A percentile compares a stretch with the other conserved stretches of the same genome.
phyloP scores from a whole-genome alignment of 2,113 vertebrate genomes.

The Rallus limicola region DNA sequence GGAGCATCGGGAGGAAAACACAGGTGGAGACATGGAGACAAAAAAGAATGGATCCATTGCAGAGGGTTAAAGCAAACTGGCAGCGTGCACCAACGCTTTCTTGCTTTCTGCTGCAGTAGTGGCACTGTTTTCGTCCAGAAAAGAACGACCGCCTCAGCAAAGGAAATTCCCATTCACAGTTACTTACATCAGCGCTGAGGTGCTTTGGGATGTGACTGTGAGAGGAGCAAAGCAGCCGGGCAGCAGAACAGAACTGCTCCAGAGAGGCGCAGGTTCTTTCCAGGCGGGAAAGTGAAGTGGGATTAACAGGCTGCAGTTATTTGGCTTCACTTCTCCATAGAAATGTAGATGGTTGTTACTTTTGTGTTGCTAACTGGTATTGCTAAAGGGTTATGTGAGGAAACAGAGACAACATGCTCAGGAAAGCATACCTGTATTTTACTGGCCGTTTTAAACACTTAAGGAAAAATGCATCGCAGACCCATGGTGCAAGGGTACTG shows the following conservation, averaged over 20 bases:
- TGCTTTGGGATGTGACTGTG: background rate
- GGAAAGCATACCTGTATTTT: background rate
- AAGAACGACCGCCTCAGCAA: background rate
- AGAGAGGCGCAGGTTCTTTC: background rate
- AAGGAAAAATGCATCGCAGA: background rate
- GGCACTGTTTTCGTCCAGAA: background rate
- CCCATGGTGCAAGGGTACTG: no score
- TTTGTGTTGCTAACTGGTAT: background rate
- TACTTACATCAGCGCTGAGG: background rate
- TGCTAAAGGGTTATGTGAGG: background rate
- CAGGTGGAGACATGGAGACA: background rate
- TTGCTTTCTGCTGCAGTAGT: background rate
- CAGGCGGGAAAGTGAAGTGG: background rate
- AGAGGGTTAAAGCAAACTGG: background rate
- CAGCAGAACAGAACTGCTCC: background rate
- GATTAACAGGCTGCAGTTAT: background rate
- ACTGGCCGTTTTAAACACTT: background rate
- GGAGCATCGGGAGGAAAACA: background rate
- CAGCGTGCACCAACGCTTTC: rapidly evolving
- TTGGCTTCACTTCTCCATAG: background rate
- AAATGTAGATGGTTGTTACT: background rate
- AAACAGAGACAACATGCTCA: background rate
- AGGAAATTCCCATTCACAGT: background rate
- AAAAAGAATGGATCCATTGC: background rate
- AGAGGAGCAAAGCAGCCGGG: background rate